Base-by-base conservation (phyloP, 2,797 vertebrate species). In the Chloroceryle inda region DNA sequence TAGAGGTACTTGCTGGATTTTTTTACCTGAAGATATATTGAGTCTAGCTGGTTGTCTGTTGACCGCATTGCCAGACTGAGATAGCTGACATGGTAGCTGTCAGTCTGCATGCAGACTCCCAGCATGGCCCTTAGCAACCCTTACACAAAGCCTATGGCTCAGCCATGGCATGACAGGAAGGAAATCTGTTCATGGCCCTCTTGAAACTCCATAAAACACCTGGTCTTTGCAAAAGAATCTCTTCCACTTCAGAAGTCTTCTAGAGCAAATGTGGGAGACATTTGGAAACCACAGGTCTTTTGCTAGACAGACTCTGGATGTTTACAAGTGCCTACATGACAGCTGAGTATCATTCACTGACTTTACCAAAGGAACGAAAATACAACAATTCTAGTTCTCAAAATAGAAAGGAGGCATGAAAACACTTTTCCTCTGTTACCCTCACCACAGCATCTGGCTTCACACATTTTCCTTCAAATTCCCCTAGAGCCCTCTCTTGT, bases 111-210 rank as follows among this genome's bases (percentile, higher is more conserved):
- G 17, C n/a, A 50, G 44, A 67, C 21, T 13, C 29, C 6, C 23
- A 63, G 13, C 29, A 59, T 4, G 2, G 21, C 40, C 47, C 49
- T 59, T 50, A 31, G 72, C 29, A 55, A 11, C 16, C 9, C 31
- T 37, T 4, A 9, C 5, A 9, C 8, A 19, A 1, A 49, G 49
- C 7, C 26, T 55, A 3, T 1, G 0, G 0, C 29, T 77, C 19
- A 87, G 56, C 15, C 7, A 13, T 2, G 20, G 31, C 29, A 37
- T 10, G 6, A 66, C 3, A 1, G 35, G 55, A 74, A 76, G 44
- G 17, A 26, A 77, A 52, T 66, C 38, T 26, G 29, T 52, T 81
- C n/a, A 37, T 1, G 9, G 61, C 6, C 31, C 47, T 66, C 64
- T 37, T 50, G 12, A 56, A 40, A n/a, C 26, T 62, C 61, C 0